These are phyloP conservation scores for Sebastes hubbsi DNA, from an alignment of 2,797 vertebrate genomes.

Conservation along the genomic window DNA sequence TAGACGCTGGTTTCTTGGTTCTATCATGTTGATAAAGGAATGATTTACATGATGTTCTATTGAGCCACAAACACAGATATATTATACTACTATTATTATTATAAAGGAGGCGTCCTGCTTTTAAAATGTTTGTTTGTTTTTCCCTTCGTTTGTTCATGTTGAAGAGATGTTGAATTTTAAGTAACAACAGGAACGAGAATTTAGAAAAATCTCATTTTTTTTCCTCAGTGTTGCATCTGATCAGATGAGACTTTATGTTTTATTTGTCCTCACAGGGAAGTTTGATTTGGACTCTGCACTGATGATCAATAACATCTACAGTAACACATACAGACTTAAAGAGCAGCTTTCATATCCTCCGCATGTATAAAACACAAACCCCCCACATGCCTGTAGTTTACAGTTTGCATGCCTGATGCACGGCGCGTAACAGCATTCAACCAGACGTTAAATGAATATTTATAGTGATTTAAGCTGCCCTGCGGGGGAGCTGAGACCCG, in stretches of 20 bases:
- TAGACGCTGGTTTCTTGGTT: neutral
- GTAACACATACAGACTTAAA: neutral
- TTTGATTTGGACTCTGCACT: neutral
- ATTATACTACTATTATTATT: too few relatives aligned
- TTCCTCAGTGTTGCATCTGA: neutral
- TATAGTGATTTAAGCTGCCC: constrained; percentile 29
- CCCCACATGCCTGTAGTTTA: neutral
- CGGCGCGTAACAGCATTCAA: neutral
- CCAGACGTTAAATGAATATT: constrained; percentile 28
- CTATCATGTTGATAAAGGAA: neutral
- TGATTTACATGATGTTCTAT: neutral
- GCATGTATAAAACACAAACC: neutral
- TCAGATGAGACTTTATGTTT: neutral
- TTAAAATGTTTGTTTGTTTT: neutral
- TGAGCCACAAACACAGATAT: neutral
- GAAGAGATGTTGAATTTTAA: neutral
- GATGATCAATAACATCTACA: neutral
- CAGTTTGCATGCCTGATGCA: neutral
- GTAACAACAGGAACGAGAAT: neutral
- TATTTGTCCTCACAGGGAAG: neutral
- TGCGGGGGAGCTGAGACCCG: constrained; percentile 3
- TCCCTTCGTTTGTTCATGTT: neutral
- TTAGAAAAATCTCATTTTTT: neutral
- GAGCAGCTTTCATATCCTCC: neutral
- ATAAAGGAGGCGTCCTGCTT: neutral